Evolutionary conservation across 2,797 vertebrate genomes (phyloP), one percentile per base, ranked within the genome.

Genomic region (Philypnodon macrostomus): DNA sequence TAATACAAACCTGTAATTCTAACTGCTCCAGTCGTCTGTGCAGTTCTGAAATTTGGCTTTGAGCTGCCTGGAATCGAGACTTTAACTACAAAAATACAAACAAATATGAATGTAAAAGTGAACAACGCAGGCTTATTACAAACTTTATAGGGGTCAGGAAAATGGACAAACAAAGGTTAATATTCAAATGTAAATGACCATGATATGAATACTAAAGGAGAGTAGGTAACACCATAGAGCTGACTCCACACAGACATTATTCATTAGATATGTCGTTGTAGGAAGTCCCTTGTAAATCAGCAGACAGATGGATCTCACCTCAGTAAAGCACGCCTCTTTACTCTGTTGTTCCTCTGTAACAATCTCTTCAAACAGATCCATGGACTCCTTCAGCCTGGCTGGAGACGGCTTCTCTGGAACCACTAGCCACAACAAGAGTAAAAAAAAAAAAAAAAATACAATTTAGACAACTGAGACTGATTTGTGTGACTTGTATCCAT

Each of bases 341-440:
- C 88, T 90, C 65, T 90, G 90, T 67, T 90, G 91, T 81, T 99
- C 96, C 84, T 98, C 93, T 55, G 92, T 93, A 47, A 99, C 58
- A 16, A 99, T 75, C 68, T 98, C 94, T 83, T 98, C 96, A 81
- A 95, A 99, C 19, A 99, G 89, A 81, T 99, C 96, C 83, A 99
- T 90, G 9, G 90, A 90, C 53, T 89, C 92, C 71, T 75, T 88
- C 17, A 87, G 55, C 54, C 64, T 45, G 26, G 75, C 77, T 45
- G 70, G 36, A 50, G 72, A 26, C 21, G 79, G 44, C 53, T 51
- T 86, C 1, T 81, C 93, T 94, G 73, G 8, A 76, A 61, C 10
- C 50, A 30, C 41, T 30, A 83, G 52, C 23, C 1, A 45, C 48
- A 17, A 18, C 0, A 37, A 35, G 3, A 58, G 12, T 39, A 2